Evolutionary conservation across 2,113 vertebrate genomes (phyloP).

Genomic region (Odobenus rosmarus): DNA sequence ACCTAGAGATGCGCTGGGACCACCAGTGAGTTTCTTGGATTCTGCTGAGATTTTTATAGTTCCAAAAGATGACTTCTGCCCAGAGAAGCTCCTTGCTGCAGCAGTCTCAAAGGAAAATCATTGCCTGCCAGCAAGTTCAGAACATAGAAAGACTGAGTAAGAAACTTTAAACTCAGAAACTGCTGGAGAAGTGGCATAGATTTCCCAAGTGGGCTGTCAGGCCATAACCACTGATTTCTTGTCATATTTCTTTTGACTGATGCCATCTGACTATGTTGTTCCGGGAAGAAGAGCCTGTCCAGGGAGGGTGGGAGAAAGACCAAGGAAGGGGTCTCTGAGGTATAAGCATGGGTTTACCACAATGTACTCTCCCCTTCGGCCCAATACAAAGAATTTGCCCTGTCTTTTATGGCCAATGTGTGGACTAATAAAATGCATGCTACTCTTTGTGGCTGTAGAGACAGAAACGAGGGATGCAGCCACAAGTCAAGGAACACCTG

Average conservation of each 20-base stretch:
- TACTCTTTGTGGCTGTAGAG: no score
- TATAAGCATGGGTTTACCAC: background rate
- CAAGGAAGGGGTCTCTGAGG: background rate
- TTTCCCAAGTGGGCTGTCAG: background rate
- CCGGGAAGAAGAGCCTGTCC: background rate
- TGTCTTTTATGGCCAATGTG: background rate
- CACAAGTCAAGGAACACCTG: background rate
- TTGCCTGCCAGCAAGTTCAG: background rate
- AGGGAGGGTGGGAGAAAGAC: background rate
- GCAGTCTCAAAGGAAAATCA: background rate
- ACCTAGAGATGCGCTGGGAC: background rate
- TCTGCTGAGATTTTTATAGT: conserved; percentile 57
- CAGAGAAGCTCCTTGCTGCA: background rate
- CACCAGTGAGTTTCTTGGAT: background rate
- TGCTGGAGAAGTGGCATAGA: background rate
- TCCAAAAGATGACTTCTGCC: conserved; percentile 18
- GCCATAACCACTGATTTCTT: background rate
- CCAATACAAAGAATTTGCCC: background rate
- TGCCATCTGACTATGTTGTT: background rate
- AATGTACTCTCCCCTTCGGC: fast-evolving
- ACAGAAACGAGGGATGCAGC: fast-evolving
- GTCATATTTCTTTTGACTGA: background rate
- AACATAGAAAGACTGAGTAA: background rate
- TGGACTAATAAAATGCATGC: background rate
- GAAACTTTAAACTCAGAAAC: background rate